These are phyloP conservation scores for Chrosomus eos DNA, from an alignment of 2,797 vertebrate genomes.

Conservation along the genomic window DNA sequence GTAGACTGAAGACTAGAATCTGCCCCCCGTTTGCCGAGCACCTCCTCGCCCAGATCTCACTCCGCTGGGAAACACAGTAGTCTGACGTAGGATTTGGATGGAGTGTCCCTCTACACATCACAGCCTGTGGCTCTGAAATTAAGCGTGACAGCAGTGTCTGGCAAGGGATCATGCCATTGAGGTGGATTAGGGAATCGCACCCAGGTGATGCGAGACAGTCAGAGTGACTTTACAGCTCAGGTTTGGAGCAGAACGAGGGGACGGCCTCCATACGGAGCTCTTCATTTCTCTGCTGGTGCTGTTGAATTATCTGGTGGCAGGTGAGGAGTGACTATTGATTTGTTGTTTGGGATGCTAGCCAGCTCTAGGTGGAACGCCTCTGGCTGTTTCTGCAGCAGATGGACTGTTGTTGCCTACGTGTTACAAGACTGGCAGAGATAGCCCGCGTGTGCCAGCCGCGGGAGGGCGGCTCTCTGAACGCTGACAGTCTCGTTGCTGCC, in stretches of 20 bases:
- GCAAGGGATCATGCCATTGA: slow-evolving; percentile 1
- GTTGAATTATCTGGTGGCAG: slow-evolving; percentile 36
- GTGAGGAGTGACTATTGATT: slow-evolving; percentile 50
- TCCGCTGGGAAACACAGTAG: slow-evolving; percentile 4
- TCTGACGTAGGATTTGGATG: slow-evolving; percentile 11
- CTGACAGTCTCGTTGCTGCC: slow-evolving; percentile 29
- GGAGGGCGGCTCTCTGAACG: slow-evolving; percentile 21
- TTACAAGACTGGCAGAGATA: slow-evolving; percentile 21
- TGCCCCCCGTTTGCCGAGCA: not conserved
- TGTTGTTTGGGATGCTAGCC: slow-evolving; percentile 39
- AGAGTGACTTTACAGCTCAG: slow-evolving; percentile 25
- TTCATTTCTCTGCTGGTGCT: slow-evolving; percentile 36
- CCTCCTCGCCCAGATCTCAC: not conserved
- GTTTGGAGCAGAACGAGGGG: slow-evolving; percentile 27
- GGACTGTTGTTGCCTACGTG: slow-evolving; percentile 35
- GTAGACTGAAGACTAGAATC: not conserved
- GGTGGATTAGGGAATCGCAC: slow-evolving; percentile 19
- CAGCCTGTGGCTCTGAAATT: slow-evolving; percentile 24
- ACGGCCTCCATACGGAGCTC: slow-evolving; percentile 7
- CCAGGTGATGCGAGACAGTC: slow-evolving; percentile 21
- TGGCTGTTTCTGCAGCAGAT: slow-evolving; percentile 43
- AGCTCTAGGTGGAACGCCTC: slow-evolving; percentile 37
- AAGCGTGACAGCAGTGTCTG: slow-evolving; percentile 32
- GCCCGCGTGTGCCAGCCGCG: slow-evolving; percentile 7
- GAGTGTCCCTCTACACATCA: slow-evolving; percentile 23